phyloP scores from a whole-genome alignment of 2,888 invertebrate genomes.

The Cephus nigrinus region DNA sequence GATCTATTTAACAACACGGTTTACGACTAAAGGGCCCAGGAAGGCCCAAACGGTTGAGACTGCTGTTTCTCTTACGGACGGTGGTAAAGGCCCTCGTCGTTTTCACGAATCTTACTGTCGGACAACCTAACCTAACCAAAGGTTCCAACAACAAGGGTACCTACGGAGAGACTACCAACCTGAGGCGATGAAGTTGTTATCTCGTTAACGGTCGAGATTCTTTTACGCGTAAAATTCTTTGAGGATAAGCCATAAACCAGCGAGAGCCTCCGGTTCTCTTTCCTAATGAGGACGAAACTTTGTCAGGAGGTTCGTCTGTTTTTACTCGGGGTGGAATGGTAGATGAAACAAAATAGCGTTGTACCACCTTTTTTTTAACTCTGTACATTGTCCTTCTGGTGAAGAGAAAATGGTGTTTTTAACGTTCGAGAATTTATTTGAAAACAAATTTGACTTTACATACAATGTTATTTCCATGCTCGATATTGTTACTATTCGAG shows the following conservation, averaged over 20 bases:
- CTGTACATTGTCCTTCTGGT: background rate
- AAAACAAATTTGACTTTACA: background rate
- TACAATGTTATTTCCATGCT: background rate
- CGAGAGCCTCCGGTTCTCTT: slow-evolving; percentile 22
- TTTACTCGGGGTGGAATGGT: background rate
- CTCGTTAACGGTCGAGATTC: slow-evolving; percentile 33
- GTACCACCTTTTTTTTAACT: background rate
- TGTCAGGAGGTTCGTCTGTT: background rate
- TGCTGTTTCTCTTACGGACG: background rate
- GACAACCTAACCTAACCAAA: background rate
- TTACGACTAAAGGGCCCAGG: background rate
- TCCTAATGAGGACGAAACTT: slow-evolving; percentile 19
- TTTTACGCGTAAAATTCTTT: slow-evolving; percentile 18
- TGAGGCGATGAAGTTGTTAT: slow-evolving; percentile 34
- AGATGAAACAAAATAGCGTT: background rate
- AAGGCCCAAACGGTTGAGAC: background rate
- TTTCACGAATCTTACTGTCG: background rate
- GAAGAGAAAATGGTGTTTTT: background rate
- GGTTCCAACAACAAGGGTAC: background rate
- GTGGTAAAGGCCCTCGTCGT: background rate
- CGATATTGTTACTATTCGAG: background rate
- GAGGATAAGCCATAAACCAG: slow-evolving; percentile 13
- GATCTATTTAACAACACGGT: slow-evolving; percentile 31
- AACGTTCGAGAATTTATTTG: background rate
- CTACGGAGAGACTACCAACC: slow-evolving; percentile 12